Evolutionary conservation across 2,113 vertebrate genomes (phyloP), one percentile per base, ranked within the genome.

Genomic region (Epinephelus moara): DNA sequence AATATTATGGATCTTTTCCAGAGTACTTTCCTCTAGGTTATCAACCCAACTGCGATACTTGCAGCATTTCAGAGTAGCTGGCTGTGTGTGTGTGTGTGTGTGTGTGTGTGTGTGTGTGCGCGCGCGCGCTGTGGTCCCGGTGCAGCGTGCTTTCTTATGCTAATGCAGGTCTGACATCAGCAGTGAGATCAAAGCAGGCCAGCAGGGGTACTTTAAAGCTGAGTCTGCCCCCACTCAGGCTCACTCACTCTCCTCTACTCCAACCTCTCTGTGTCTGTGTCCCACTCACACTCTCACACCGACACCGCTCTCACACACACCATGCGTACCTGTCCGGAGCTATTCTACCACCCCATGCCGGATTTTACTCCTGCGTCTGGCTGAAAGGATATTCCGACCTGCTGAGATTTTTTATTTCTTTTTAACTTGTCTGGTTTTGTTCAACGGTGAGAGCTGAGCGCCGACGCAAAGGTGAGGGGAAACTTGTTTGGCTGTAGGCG

Each of bases 111-210:
- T 30, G 33, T 37, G 33, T 37, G 33, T 7, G 33, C 1, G 33
- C 0, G 42, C 9, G 67, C 7, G 11, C 2, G 75, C 70, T 59
- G 70, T 50, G 82, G 81, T 70, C 75, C 60, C 57, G 66, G 80
- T 73, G 81, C 88, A 4, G 88, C 70, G 52, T 74, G 85, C 94
- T 96, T 96, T 97, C 95, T 97, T 97, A 98, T 98, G 97, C 94
- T 96, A 97, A 98, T 97, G 3, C 61, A 0, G 78, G 76, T 90
- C 93, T 97, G 97, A 97, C 97, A 96, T 97, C 97, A 97, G 91
- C 88, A 89, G 86, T 77, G 93, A 92, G 91, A 95, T 96, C 95
- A 96, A 96, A 96, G 96, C 84, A 40, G 86, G 86, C 68, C 94
- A 86, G 72, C 93, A 86, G 93, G 85, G 79, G 90, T 92, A 88